Conservation (phyloP, 2,888 invertebrate genomes). For the Pollenia labialis region DNA sequence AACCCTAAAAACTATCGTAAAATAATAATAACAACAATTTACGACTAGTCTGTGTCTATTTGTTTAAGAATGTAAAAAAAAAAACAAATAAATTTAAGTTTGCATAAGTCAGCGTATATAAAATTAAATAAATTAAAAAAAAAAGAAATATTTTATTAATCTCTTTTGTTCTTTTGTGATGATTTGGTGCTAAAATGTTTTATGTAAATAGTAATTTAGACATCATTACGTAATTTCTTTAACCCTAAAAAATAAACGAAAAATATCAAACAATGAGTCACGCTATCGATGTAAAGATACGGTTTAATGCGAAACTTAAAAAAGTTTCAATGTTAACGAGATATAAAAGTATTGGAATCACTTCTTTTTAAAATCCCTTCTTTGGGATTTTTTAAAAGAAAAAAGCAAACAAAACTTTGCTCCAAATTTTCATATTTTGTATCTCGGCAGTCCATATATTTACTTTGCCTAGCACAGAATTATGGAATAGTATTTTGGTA, state of each 20-base stretch:
- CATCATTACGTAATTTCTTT: neutral
- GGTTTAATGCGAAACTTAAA: too few relatives aligned
- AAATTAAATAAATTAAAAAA: constrained; percentile 24
- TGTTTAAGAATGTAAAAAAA: constrained; percentile 34
- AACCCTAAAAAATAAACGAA: neutral
- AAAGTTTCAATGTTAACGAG: too few relatives aligned
- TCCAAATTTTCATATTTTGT: too few relatives aligned
- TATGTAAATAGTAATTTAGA: neutral
- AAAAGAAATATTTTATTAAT: constrained; percentile 12
- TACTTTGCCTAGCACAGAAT: too few relatives aligned
- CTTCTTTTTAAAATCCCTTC: too few relatives aligned
- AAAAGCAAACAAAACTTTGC: too few relatives aligned
- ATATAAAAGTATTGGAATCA: too few relatives aligned
- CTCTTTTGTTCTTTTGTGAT: neutral
- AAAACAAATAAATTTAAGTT: constrained; percentile 19
- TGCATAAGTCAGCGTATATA: constrained; percentile 51
- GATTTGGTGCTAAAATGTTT: neutral
- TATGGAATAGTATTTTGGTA: too few relatives aligned
- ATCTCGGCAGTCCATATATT: too few relatives aligned
- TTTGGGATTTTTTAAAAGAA: too few relatives aligned
- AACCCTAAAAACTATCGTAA: neutral
- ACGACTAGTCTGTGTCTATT: constrained; percentile 40
- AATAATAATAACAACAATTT: constrained; percentile 30
- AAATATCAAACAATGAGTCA: too few relatives aligned
- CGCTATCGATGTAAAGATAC: too few relatives aligned